Evolutionary conservation across 2,888 invertebrate species (phyloP), one percentile per base, ranked within the genome.

Genomic region (Leucoma salicis): DNA sequence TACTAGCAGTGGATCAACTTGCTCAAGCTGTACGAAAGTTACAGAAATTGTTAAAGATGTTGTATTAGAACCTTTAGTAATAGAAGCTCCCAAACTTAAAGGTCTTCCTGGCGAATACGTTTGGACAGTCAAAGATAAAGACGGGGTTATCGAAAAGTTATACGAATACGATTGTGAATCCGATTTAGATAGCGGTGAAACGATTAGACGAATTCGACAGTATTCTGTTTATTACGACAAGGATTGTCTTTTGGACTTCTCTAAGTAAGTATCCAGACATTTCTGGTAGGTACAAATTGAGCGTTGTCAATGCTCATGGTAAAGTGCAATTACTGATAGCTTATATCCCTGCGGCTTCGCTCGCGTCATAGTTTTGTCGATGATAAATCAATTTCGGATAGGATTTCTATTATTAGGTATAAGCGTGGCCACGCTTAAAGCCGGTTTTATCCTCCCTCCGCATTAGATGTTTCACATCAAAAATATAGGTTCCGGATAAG

Each of bases 171-270:
- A 82, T 47, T 78, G 53, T 31, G 74, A 69, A 27, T 62, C 73
- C 10, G 73, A 75, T 39, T 73, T 70, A 18, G 74, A 83, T 46
- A 76, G 70, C 36, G 75, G 80, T n/a, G 86, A 84, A 18, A 77
- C 70, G 0, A 70, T 86, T 10, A 64, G 70, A 54, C 74, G 81
- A 53, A 85, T 88, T 35, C 68, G 86, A 51, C 70, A 87, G 46
- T 87, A 88, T 70, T 78, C 87, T 3, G 87, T 88, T 35, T 87
- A 83, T 62, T 74, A 72, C 37, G 85, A 87, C 47, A 82, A 81
- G 37, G 84, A 87, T 41, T 82, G 84, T 47, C 53, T 85, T 28
- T 57, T 87, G 52, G 83, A 86, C 64, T 76, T 72, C 50, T 53
- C 70, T 73, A 66, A 46, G 66, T 68, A 49, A 27, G 45, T 5